Conservation (phyloP, 2,113 vertebrate genomes). For the Takifugu bimaculatus region DNA sequence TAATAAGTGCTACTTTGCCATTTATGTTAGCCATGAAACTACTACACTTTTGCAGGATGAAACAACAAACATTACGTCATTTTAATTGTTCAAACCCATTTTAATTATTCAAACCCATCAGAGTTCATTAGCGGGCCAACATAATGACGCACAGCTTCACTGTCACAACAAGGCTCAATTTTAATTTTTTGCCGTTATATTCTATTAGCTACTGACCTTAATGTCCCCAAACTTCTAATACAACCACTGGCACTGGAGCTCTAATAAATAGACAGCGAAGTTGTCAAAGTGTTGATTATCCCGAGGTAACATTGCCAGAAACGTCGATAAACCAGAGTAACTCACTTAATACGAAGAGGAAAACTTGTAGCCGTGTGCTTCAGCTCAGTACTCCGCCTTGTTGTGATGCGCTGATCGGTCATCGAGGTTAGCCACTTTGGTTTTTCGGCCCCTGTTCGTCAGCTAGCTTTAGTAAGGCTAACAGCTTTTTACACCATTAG, state of each 20-base stretch:
- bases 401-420: constrained; percentile 37
- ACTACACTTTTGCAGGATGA: too few species aligned
- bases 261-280: constrained; percentile 25
- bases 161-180: too few species aligned
- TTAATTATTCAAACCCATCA: too few species aligned
- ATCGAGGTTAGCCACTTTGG: constrained; percentile 51
- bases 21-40: too few species aligned
- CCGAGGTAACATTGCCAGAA: background rate
- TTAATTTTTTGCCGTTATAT: too few species aligned
- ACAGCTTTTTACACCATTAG: constrained; percentile 64
- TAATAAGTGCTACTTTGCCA: too few species aligned
- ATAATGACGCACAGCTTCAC: too few species aligned
- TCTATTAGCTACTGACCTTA: too few species aligned
- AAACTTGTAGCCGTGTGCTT: constrained; percentile 1
- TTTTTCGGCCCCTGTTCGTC: constrained; percentile 47
- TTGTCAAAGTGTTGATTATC: constrained; percentile 28
- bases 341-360: constrained; percentile 41
- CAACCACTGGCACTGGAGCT: constrained; percentile 9
- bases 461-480: constrained; percentile 57
- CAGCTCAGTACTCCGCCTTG: constrained; percentile 23
- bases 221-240: background rate
- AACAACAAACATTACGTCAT: too few species aligned
- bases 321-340: constrained; percentile 9
- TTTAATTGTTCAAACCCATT: too few species aligned
- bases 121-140: too few species aligned